A percentile compares a stretch with the other conserved stretches of the same genome.
These are phyloP conservation scores for Drosophila fungiperda DNA, from an alignment of 2,888 invertebrate genomes.

Conservation along the genomic window DNA sequence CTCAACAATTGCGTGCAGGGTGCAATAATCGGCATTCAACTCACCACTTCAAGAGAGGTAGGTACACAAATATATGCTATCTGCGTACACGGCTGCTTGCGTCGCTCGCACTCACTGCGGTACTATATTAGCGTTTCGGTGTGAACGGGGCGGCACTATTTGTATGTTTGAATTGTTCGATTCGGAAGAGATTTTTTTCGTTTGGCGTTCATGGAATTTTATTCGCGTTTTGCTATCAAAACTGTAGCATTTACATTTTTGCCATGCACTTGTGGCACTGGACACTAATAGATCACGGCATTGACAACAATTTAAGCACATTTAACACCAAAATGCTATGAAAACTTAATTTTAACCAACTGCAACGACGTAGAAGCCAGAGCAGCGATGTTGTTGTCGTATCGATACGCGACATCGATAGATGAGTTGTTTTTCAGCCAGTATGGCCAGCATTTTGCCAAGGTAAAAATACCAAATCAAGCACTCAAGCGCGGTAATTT, in stretches of 20 bases:
- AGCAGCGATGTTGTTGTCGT: conserved; percentile 56
- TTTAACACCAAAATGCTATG: conserved; percentile 49
- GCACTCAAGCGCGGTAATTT: conserved; percentile 13
- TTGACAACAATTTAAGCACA: conserved; percentile 43
- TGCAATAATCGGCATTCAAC: conserved; percentile 78
- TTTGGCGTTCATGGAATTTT: conserved; percentile 66
- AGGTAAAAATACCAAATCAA: neutral
- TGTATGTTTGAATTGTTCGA: conserved; percentile 74
- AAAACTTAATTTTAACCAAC: conserved; percentile 66
- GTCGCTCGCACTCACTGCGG: conserved; percentile 66
- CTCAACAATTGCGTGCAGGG: conserved; percentile 65
- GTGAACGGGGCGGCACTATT: conserved; percentile 67
- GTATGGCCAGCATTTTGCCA: conserved; percentile 5
- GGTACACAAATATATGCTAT: conserved; percentile 79
- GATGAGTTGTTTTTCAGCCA: conserved; percentile 1
- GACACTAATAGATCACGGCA: conserved; percentile 53
- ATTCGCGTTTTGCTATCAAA: conserved; percentile 36
- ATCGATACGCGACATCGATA: conserved; percentile 46
- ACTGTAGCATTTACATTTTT: conserved; percentile 54
- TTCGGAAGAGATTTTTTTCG: conserved; percentile 73
- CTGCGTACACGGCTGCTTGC: conserved; percentile 47
- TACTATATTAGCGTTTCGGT: conserved; percentile 52
- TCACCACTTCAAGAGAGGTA: conserved; percentile 77
- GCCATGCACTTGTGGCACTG: conserved; percentile 59
- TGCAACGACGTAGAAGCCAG: conserved; percentile 75